Conservation (phyloP, 2,113 vertebrate genomes). For the Sinosuthora webbiana region DNA sequence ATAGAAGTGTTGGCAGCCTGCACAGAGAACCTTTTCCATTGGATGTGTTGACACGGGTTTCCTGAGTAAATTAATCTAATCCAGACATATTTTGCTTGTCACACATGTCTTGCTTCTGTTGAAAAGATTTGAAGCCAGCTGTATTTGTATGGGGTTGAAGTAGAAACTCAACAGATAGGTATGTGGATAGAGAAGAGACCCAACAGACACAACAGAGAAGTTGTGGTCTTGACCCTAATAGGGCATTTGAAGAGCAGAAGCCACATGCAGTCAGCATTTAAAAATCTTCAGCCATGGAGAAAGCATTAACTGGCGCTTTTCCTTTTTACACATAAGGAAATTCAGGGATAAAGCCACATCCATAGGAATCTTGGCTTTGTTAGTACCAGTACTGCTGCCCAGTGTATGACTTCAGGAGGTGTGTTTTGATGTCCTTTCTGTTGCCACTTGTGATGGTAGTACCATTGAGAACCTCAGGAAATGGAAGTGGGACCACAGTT, state of each 20-base stretch:
- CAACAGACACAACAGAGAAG: background rate
- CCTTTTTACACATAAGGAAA: background rate
- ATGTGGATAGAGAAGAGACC: background rate
- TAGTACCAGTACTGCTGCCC: background rate
- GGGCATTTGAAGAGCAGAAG: background rate
- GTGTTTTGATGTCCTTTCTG: background rate
- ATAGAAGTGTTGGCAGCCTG: background rate
- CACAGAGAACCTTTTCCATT: background rate
- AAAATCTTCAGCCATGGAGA: background rate
- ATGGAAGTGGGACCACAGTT: background rate
- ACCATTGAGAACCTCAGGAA: background rate
- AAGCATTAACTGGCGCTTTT: background rate
- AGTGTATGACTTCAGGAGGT: background rate
- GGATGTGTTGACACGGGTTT: background rate
- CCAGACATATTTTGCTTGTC: background rate
- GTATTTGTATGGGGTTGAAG: background rate
- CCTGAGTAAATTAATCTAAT: background rate
- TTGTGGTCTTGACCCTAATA: background rate
- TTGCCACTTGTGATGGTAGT: background rate
- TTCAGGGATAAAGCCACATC: background rate
- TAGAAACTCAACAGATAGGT: background rate
- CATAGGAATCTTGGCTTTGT: background rate
- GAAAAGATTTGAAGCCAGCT: background rate
- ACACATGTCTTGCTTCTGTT: background rate
- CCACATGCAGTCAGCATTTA: background rate